Conservation (phyloP, 2,797 vertebrate genomes). For the Zenarchopterus dispar region DNA sequence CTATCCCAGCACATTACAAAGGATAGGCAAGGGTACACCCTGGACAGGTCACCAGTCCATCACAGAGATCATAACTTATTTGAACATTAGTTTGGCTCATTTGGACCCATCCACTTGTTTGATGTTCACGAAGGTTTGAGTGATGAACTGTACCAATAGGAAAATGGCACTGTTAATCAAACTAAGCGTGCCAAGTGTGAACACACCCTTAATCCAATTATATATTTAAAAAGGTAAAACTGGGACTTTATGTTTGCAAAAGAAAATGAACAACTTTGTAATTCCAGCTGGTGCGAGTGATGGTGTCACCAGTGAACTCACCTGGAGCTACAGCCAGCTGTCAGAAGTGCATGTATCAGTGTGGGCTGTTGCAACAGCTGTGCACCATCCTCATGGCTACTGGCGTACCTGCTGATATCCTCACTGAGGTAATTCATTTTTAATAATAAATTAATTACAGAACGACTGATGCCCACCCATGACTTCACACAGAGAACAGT, state of each 20-base stretch:
- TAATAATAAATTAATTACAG: too few species aligned
- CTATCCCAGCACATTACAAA: too few species aligned
- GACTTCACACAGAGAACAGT: not conserved
- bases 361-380: slow-evolving; percentile 94
- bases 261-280: slow-evolving; percentile 6
- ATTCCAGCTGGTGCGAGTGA: slow-evolving; percentile 90
- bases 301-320: slow-evolving; percentile 96
- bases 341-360: slow-evolving; percentile 96
- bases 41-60: too few species aligned
- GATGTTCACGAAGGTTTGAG: too few species aligned
- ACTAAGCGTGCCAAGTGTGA: not conserved
- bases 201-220: not conserved
- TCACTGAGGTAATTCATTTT: slow-evolving; percentile 89
- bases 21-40: too few species aligned
- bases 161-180: too few species aligned
- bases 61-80: too few species aligned
- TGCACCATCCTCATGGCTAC: slow-evolving; percentile 99
- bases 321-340: slow-evolving; percentile 95
- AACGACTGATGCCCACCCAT: not conserved
- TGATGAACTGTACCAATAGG: too few species aligned
- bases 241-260: not conserved
- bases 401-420: slow-evolving; percentile 95
- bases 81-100: too few species aligned
- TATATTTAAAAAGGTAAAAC: not conserved
- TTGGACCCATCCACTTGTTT: too few species aligned